phyloP scores from a whole-genome alignment of 1,140 invertebrate species.

The Papilio dardanus region DNA sequence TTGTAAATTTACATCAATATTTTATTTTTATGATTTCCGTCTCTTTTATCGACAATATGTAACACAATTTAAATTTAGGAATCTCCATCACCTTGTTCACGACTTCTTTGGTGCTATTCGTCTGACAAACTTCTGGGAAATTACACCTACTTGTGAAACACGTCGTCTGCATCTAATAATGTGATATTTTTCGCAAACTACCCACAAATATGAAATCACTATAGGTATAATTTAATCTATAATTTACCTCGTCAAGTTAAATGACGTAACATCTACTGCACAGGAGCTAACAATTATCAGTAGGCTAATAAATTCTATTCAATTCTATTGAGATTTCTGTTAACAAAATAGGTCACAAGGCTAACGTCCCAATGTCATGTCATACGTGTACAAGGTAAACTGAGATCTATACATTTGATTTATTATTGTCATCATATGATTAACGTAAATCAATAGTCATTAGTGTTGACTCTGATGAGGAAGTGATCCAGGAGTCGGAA shows the following conservation, averaged over 20 bases:
- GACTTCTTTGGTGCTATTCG: background rate
- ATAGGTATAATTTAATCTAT: background rate
- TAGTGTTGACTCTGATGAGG: background rate
- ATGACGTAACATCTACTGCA: background rate
- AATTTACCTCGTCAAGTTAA: background rate
- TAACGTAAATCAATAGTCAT: background rate
- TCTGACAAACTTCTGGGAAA: background rate
- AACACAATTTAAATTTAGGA: background rate
- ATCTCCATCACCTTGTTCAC: background rate
- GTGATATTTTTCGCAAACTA: background rate
- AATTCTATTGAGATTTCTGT: conserved; percentile 21
- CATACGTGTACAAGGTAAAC: conserved; percentile 20
- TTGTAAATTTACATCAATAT: background rate
- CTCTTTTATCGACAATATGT: background rate
- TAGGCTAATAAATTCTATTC: conserved; percentile 15
- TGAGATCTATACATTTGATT: conserved; percentile 1
- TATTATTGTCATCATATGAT: background rate
- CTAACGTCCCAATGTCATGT: conserved; percentile 19
- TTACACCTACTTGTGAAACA: background rate
- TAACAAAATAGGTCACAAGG: conserved; percentile 33
- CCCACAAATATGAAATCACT: background rate
- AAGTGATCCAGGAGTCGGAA: background rate
- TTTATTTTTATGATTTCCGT: background rate
- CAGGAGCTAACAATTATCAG: background rate
- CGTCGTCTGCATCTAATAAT: background rate